Percentiles rank a stretch among this genome's conserved stretches.
Conservation (phyloP, 2,113 vertebrate genomes). For the Larimichthys polyactis region DNA sequence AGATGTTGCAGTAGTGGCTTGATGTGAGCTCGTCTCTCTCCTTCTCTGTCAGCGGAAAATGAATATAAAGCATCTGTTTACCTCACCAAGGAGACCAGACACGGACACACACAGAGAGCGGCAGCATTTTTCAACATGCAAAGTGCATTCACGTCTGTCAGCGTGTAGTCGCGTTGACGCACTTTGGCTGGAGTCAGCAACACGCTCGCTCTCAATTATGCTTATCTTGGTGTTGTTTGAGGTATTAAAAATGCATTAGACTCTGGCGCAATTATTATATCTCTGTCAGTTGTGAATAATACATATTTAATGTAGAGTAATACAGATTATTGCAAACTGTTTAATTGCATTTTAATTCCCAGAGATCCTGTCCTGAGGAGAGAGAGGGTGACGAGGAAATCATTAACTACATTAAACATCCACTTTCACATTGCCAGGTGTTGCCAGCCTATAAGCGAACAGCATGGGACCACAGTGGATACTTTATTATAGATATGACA, state of each 20-base stretch:
- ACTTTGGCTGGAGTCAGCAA: slow-evolving; percentile 47
- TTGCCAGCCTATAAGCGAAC: slow-evolving; percentile 1
- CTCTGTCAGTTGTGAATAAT: slow-evolving; percentile 70
- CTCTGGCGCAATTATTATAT: slow-evolving; percentile 65
- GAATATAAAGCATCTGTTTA: slow-evolving; percentile 11
- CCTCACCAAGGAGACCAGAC: background rate
- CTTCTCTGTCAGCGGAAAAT: slow-evolving; percentile 1
- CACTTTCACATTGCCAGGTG: slow-evolving; percentile 18
- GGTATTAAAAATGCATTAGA: slow-evolving; percentile 75
- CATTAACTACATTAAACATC: slow-evolving; percentile 31
- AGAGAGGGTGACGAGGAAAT: slow-evolving; percentile 24
- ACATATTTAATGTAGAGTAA: slow-evolving; percentile 68
- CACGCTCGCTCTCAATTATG: slow-evolving; percentile 54
- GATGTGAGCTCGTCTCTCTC: background rate
- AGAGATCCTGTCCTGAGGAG: slow-evolving; percentile 5
- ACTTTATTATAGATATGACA: slow-evolving; percentile 37
- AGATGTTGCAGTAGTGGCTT: background rate
- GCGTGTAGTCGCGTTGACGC: slow-evolving; percentile 28
- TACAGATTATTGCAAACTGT: slow-evolving; percentile 60
- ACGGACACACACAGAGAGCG: background rate
- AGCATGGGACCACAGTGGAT: slow-evolving; percentile 24
- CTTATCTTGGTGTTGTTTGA: slow-evolving; percentile 51
- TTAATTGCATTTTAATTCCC: slow-evolving; percentile 70
- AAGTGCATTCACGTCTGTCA: slow-evolving; percentile 44
- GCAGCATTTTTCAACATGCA: slow-evolving; percentile 26